These are phyloP conservation scores for Matsumyia berberina DNA, from an alignment of 2,888 invertebrate genomes.

Conservation along the genomic window DNA sequence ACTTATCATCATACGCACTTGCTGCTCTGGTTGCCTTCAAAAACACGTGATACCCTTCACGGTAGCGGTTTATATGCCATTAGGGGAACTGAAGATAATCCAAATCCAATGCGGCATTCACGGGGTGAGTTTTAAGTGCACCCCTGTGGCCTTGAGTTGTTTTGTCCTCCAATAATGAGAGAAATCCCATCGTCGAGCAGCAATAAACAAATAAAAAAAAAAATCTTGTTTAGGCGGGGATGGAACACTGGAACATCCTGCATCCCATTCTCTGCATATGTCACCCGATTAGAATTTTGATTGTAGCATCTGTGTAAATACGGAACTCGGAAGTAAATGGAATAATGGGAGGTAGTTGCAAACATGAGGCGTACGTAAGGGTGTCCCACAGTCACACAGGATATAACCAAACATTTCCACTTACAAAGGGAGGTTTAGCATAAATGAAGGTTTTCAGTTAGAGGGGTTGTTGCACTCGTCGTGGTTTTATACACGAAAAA, in stretches of 20 bases:
- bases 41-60: conserved; percentile 65
- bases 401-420: conserved; percentile 32
- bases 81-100: conserved; percentile 62
- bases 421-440: conserved; percentile 31
- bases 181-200: conserved; percentile 67
- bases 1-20: conserved; percentile 61
- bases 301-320: conserved; percentile 76
- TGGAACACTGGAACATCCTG: conserved; percentile 62
- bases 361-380: conserved; percentile 48
- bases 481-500: conserved; percentile 20
- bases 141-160: conserved; percentile 76
- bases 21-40: conserved; percentile 38
- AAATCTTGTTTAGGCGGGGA: conserved; percentile 40
- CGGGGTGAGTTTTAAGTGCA: conserved; percentile 58
- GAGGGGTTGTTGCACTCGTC: conserved; percentile 33
- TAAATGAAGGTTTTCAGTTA: conserved; percentile 5
- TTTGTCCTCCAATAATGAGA: conserved; percentile 72
- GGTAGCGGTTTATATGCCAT: conserved; percentile 64
- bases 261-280: conserved; percentile 76
- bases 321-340: conserved; percentile 74
- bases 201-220: conserved; percentile 67
- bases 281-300: conserved; percentile 74
- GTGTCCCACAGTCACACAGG: conserved; percentile 46
- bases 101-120: conserved; percentile 54
- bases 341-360: conserved; percentile 56